These are phyloP conservation scores for Hirtodrosophila histrioides DNA, from an alignment of 2,888 invertebrate genomes.

Conservation along the genomic window DNA sequence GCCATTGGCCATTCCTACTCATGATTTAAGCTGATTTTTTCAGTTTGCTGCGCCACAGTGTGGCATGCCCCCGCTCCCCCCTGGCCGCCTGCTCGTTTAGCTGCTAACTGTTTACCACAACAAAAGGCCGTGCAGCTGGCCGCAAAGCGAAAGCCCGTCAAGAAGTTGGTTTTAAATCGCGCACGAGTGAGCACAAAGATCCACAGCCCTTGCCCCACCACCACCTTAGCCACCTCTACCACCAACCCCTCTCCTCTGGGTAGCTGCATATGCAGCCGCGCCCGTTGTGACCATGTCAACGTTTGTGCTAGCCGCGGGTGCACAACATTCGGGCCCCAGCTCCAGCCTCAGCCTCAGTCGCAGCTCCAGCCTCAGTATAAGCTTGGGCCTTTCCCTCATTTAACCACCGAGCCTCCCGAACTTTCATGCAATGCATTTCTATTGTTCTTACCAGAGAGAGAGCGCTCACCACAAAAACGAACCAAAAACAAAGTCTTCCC, in stretches of 20 bases:
- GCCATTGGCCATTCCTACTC: conserved; percentile 12
- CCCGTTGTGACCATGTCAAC: conserved; percentile 64
- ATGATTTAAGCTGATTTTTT: conserved; percentile 60
- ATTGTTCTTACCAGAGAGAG: conserved; percentile 60
- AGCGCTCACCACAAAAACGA: conserved; percentile 41
- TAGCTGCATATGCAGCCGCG: conserved; percentile 49
- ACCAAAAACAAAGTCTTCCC: conserved; percentile 34
- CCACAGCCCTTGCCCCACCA: conserved; percentile 10
- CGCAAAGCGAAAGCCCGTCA: conserved; percentile 63
- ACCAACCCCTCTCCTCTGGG: conserved; percentile 10
- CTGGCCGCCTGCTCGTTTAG: background rate
- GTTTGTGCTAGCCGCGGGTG: conserved; percentile 56
- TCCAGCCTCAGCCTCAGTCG: background rate
- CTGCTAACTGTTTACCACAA: conserved; percentile 67
- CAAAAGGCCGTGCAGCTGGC: conserved; percentile 62
- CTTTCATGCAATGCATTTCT: conserved; percentile 74
- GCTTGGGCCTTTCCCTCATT: conserved; percentile 30
- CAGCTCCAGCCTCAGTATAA: background rate
- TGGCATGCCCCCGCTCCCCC: too few relatives aligned
- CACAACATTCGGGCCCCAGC: conserved; percentile 16
- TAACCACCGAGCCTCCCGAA: conserved; percentile 30
- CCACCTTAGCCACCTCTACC: background rate
- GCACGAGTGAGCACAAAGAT: conserved; percentile 68
- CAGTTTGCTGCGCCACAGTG: conserved; percentile 5
- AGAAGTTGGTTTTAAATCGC: conserved; percentile 68